A percentile compares a stretch with the other conserved stretches of the same genome.
phyloP scores from a whole-genome alignment of 2,888 invertebrate genomes.

The Morpho helenor region DNA sequence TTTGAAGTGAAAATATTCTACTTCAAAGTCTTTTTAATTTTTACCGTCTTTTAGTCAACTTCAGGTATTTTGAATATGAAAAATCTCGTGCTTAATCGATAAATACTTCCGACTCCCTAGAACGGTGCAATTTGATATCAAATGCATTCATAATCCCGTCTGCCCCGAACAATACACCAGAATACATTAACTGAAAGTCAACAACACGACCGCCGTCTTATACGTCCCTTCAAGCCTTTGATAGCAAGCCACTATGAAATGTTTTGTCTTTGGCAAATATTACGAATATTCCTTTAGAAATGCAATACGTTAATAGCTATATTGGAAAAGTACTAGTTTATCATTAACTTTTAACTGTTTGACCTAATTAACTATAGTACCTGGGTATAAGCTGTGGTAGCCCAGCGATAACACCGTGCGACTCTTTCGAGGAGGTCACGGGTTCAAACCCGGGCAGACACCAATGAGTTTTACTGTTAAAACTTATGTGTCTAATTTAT shows the following conservation, averaged over 20 bases:
- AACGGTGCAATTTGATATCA: slow-evolving; percentile 45
- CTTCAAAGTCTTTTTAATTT: no score
- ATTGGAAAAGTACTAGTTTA: background rate
- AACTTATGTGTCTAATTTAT: no score
- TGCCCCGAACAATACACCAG: slow-evolving; percentile 62
- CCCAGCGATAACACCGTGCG: no score
- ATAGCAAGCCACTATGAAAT: slow-evolving; percentile 24
- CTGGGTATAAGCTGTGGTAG: background rate
- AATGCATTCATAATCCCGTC: slow-evolving; percentile 56
- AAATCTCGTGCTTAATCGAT: slow-evolving; percentile 3
- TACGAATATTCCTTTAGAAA: slow-evolving; percentile 6
- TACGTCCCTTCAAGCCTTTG: slow-evolving; percentile 35
- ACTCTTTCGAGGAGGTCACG: no score
- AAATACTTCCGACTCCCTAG: slow-evolving; percentile 31
- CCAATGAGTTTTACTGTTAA: no score
- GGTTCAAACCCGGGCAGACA: no score
- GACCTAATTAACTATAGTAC: no score
- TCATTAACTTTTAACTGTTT: no score
- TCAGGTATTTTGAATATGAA: no score
- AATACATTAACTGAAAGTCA: slow-evolving; percentile 68
- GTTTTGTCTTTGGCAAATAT: slow-evolving; percentile 10
- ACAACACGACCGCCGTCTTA: slow-evolving; percentile 43
- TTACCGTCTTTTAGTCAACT: no score
- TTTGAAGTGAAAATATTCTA: no score
- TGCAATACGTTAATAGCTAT: slow-evolving; percentile 9